phyloP scores from a whole-genome alignment of 2,888 invertebrate genomes.

The Pharmacophagus antenor region DNA sequence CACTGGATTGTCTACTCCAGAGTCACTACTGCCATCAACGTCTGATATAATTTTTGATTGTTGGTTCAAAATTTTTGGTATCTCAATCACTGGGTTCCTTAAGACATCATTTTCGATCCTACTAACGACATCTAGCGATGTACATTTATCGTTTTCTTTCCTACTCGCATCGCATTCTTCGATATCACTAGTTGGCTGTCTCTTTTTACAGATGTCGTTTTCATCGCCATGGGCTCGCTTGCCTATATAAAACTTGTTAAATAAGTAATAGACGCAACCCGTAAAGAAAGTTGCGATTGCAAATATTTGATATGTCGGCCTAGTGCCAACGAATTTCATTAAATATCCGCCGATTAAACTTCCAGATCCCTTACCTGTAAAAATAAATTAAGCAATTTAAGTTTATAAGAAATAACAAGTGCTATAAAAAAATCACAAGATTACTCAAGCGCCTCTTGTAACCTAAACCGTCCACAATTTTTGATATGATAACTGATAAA shows the following conservation, averaged over 20 bases:
- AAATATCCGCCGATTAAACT: slow-evolving; percentile 88
- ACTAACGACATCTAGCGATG: slow-evolving; percentile 54
- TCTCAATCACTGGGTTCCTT: slow-evolving; percentile 38
- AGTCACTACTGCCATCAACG: slow-evolving; percentile 72
- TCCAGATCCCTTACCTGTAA: slow-evolving; percentile 86
- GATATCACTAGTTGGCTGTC: slow-evolving; percentile 59
- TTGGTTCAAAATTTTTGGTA: slow-evolving; percentile 36
- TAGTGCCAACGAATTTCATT: slow-evolving; percentile 86
- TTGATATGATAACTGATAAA: no score
- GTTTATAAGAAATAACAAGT: no score
- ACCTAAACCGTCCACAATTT: no score
- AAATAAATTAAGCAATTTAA: no score
- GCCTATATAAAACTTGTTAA: slow-evolving; percentile 84
- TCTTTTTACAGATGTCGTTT: slow-evolving; percentile 82
- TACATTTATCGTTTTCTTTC: slow-evolving; percentile 47
- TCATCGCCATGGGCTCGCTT: slow-evolving; percentile 76
- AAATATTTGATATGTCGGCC: slow-evolving; percentile 87
- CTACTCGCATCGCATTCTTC: slow-evolving; percentile 52
- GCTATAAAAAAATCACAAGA: no score
- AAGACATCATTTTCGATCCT: slow-evolving; percentile 41
- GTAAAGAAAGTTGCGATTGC: slow-evolving; percentile 82
- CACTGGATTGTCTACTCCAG: slow-evolving; percentile 73
- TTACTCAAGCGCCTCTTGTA: no score
- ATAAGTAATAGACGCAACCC: slow-evolving; percentile 84
- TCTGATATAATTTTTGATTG: slow-evolving; percentile 51